These are phyloP conservation scores for Drosophila repleta DNA, from an alignment of 1,140 invertebrate genomes.

Conservation along the genomic window DNA sequence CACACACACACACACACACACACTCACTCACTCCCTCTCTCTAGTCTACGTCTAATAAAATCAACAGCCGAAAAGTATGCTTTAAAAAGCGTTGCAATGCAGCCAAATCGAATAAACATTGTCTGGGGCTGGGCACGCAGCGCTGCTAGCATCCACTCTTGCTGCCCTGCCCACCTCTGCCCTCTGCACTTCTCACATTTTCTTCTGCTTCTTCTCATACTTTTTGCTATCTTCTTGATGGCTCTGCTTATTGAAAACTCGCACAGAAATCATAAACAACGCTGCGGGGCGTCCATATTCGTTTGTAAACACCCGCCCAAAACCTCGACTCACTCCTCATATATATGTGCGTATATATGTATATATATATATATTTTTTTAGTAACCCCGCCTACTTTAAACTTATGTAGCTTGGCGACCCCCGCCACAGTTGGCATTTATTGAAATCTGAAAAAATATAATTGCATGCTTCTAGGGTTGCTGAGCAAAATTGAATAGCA, in stretches of 20 bases:
- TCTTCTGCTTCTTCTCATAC: constrained; percentile 8
- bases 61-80: constrained; percentile 49
- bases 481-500: constrained; percentile 65
- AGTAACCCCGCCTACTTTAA: neutral
- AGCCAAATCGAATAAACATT: constrained; percentile 61
- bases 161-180: neutral
- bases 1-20: neutral
- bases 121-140: neutral
- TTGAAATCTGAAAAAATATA: constrained; percentile 73
- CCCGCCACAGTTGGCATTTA: constrained; percentile 63
- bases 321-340: too few species aligned
- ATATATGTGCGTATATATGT: too few species aligned
- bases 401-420: neutral
- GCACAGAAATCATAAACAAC: constrained; percentile 77
- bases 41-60: constrained; percentile 42
- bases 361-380: too few species aligned
- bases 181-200: neutral
- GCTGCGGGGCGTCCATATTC: constrained; percentile 62
- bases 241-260: constrained; percentile 69
- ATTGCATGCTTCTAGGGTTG: constrained; percentile 79
- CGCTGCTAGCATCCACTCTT: neutral
- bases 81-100: constrained; percentile 54
- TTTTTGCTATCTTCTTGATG: constrained; percentile 21
- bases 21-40: neutral
- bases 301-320: constrained; percentile 9